These are phyloP conservation scores for Microchirus variegatus DNA, from an alignment of 2,797 vertebrate species.

Conservation along the genomic window DNA sequence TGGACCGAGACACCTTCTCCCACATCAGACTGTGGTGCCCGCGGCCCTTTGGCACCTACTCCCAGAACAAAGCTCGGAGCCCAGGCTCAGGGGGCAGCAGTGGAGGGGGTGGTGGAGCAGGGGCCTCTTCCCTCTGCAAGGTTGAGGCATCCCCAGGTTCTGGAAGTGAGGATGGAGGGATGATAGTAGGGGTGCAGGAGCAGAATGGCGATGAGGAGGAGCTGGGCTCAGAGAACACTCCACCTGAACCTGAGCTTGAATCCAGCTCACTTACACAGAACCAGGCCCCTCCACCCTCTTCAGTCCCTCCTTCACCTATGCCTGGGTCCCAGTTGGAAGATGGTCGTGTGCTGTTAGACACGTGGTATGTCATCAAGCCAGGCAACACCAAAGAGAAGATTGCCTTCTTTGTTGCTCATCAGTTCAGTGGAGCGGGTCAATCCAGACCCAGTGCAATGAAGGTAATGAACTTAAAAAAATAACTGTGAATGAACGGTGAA, in stretches of 20 bases:
- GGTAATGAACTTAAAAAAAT: slow-evolving; percentile 44
- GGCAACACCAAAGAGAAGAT: slow-evolving; percentile 99
- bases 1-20: slow-evolving; percentile 93
- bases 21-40: slow-evolving; percentile 96
- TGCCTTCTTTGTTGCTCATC: slow-evolving; percentile 96
- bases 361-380: slow-evolving; percentile 97
- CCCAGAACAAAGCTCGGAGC: slow-evolving; percentile 87
- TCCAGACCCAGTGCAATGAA: slow-evolving; percentile 90
- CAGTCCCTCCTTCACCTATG: slow-evolving; percentile 66
- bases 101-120: slow-evolving; percentile 54
- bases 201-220: slow-evolving; percentile 69
- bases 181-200: slow-evolving; percentile 63
- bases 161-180: slow-evolving; percentile 61
- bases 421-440: slow-evolving; percentile 85
- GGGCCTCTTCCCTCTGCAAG: slow-evolving; percentile 72
- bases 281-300: slow-evolving; percentile 53
- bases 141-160: slow-evolving; percentile 66
- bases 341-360: slow-evolving; percentile 92
- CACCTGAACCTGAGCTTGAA: slow-evolving; percentile 60
- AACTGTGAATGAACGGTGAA: not conserved
- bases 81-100: slow-evolving; percentile 69
- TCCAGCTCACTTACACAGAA: slow-evolving; percentile 53
- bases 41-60: slow-evolving; percentile 91
- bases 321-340: slow-evolving; percentile 83
- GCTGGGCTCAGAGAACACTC: slow-evolving; percentile 85